These are phyloP conservation scores for Scelioninae gen. 2 DNA, from an alignment of 2,888 invertebrate genomes.

Conservation along the genomic window DNA sequence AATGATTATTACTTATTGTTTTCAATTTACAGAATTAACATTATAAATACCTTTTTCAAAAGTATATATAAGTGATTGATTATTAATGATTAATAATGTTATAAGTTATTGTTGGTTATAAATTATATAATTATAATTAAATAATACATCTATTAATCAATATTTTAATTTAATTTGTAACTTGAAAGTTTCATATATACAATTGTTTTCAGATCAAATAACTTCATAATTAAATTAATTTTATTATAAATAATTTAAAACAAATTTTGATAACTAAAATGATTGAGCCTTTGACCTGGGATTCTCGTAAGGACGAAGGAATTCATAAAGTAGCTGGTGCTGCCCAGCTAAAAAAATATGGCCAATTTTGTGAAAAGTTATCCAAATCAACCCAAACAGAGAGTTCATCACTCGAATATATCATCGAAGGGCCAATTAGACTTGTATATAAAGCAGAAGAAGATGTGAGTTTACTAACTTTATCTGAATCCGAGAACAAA, in stretches of 20 bases:
- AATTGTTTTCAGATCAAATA: background rate
- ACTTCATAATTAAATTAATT: background rate
- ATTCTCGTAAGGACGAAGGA: conserved; percentile 69
- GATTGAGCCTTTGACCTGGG: conserved; percentile 72
- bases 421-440: conserved; percentile 71
- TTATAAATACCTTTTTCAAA: too few species aligned
- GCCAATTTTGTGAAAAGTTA: conserved; percentile 77
- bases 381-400: conserved; percentile 67
- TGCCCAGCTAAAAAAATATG: conserved; percentile 77
- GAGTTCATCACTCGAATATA: conserved; percentile 65
- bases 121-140: too few species aligned
- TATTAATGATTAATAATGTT: too few species aligned
- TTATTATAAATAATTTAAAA: background rate
- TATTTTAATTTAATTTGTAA: too few species aligned
- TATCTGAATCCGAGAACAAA: conserved; percentile 90
- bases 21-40: too few species aligned
- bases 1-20: too few species aligned
- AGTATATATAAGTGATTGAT: too few species aligned
- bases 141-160: too few species aligned
- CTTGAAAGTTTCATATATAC: too few species aligned
- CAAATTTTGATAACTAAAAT: conserved; percentile 60
- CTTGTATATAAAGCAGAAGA: conserved; percentile 78
- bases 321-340: conserved; percentile 76
- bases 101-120: too few species aligned
- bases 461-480: conserved; percentile 80